Evolutionary conservation across 2,888 invertebrate genomes (phyloP).

Genomic region (Gisinianus flammeolus): DNA sequence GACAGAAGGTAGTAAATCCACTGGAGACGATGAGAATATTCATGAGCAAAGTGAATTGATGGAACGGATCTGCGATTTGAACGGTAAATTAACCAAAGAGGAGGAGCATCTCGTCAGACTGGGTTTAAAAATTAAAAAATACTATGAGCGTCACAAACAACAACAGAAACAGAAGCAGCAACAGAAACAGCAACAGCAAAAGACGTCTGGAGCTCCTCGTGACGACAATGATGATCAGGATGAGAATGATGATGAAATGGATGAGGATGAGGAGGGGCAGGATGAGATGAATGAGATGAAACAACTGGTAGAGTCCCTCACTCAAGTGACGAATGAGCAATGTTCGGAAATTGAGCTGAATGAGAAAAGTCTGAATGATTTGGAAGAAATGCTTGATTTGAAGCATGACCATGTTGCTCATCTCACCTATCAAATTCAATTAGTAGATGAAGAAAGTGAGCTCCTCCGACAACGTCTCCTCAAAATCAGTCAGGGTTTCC

Average conservation of each 20-base stretch:
- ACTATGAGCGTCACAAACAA: slow-evolving; percentile 59
- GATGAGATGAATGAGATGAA: background rate
- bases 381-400: slow-evolving; percentile 59
- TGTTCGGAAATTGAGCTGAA: slow-evolving; percentile 60
- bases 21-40: slow-evolving; percentile 67
- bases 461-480: slow-evolving; percentile 40
- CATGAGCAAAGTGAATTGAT: slow-evolving; percentile 73
- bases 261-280: slow-evolving; percentile 29
- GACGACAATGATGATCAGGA: slow-evolving; percentile 62
- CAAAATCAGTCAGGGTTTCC: slow-evolving; percentile 29
- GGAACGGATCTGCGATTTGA: slow-evolving; percentile 75
- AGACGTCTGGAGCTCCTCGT: background rate
- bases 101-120: slow-evolving; percentile 75
- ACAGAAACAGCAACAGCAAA: background rate
- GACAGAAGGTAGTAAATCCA: slow-evolving; percentile 63
- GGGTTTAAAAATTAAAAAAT: slow-evolving; percentile 70
- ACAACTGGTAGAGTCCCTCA: slow-evolving; percentile 52
- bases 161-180: background rate
- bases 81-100: slow-evolving; percentile 75
- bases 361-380: slow-evolving; percentile 59
- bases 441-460: slow-evolving; percentile 50
- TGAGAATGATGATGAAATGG: background rate
- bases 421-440: slow-evolving; percentile 50
- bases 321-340: slow-evolving; percentile 56
- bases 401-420: slow-evolving; percentile 50